Percentiles rank a stretch among this genome's conserved stretches.
These are phyloP conservation scores for Euspilapteryx auroguttella DNA, from an alignment of 2,888 invertebrate genomes.

Conservation along the genomic window DNA sequence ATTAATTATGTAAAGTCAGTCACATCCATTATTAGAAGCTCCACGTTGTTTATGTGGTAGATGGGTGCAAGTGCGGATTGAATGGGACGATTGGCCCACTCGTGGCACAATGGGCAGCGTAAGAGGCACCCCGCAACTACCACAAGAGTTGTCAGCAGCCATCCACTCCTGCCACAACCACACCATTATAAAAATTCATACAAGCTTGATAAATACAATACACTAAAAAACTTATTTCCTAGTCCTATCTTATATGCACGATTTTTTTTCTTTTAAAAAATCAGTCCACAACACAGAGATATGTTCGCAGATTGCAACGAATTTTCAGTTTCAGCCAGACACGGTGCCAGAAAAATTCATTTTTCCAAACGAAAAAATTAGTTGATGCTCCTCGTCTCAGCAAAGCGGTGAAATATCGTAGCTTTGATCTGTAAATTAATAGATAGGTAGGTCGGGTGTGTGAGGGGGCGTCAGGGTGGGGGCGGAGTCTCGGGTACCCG, in stretches of 20 bases:
- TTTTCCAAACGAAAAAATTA: slow-evolving; percentile 28
- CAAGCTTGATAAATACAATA: too few species aligned
- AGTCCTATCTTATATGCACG: too few species aligned
- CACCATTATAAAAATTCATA: too few species aligned
- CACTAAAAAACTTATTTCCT: too few species aligned
- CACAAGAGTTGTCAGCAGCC: slow-evolving; percentile 6
- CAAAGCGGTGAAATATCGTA: slow-evolving; percentile 34
- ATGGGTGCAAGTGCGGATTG: slow-evolving; percentile 37
- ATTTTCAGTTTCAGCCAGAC: not conserved
- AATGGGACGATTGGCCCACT: slow-evolving; percentile 58
- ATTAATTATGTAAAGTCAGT: not conserved
- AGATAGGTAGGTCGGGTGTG: slow-evolving; percentile 34
- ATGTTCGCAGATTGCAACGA: too few species aligned
- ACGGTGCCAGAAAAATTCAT: slow-evolving; percentile 6
- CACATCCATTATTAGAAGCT: slow-evolving; percentile 8
- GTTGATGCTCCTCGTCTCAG: slow-evolving; percentile 26
- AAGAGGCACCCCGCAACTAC: slow-evolving; percentile 7
- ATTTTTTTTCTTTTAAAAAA: too few species aligned
- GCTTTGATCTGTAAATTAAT: slow-evolving; percentile 32
- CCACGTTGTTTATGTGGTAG: slow-evolving; percentile 40
- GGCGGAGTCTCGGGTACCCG: slow-evolving; percentile 9
- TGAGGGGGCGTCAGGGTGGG: slow-evolving; percentile 25
- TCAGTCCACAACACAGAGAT: too few species aligned
- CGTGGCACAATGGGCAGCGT: slow-evolving; percentile 28
- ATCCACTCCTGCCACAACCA: too few species aligned